Evolutionary conservation across 2,113 vertebrate genomes (phyloP), one percentile per base, ranked within the genome.

Genomic region (Rhea pennata): DNA sequence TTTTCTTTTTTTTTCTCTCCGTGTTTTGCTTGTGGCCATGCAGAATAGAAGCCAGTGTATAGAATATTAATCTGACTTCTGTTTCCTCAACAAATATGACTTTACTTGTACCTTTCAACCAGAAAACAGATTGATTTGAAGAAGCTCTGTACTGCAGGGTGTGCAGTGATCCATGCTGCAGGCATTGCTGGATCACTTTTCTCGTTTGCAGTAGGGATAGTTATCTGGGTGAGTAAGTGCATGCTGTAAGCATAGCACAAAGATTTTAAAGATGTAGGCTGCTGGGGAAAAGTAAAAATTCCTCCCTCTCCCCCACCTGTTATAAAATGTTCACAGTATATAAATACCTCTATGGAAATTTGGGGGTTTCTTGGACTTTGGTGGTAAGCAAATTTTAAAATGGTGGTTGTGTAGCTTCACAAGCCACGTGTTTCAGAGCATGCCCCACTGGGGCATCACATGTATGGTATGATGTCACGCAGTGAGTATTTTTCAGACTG

Each of bases 261-360:
- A 84, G 77, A 83, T 73, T 95, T 96, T 62, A 96, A 96, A 96
- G 90, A 96, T 93, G 65, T 85, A 51, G 88, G 22, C 82, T 88
- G 69, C 76, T 71, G 50, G 70, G 17, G 67, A 74, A 79, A 95
- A 86, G 23, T 17, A 86, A 76, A 96, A 85, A 59, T 6, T 73
- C 73, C 27, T 51, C 9, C 5, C 27, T 51, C 9, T 5, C 94
- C 48, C 69, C 75, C 87, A 73, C 48, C 24, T 87, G 51, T 12
- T 92, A 6, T 84, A 84, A 86, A 95, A 95, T 5, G 21, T 56
- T 51, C n/a, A 48, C 33, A 50, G 26, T 50, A 39, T 72, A n/a
- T 16, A 21, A 50, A 3, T 83, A 93, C 5, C 9, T 84, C 40
- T 61, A 31, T 56, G 74, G 74, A 94, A 80, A 91, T 87, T 77